Conservation (phyloP, 2,113 vertebrate genomes). For the Accipiter virgatus region DNA sequence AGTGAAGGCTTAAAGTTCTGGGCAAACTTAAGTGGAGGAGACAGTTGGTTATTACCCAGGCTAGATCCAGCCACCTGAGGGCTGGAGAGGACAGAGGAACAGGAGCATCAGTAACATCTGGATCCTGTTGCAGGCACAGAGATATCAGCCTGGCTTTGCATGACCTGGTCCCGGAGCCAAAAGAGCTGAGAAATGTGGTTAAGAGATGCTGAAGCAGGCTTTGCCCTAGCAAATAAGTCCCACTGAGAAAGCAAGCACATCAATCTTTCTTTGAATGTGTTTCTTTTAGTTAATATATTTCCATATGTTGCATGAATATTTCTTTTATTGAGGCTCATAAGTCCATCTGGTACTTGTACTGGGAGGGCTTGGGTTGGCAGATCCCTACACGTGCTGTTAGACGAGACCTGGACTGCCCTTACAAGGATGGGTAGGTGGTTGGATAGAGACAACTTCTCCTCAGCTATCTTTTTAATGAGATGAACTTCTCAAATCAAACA, state of each 20-base stretch:
- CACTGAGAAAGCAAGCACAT: constrained; percentile 9
- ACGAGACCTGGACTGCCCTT: background rate
- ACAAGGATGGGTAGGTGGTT: background rate
- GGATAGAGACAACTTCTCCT: background rate
- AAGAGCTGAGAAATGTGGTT: background rate
- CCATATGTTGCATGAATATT: constrained; percentile 44
- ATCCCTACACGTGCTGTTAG: background rate
- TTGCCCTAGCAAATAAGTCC: constrained; percentile 27
- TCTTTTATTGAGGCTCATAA: constrained; percentile 13
- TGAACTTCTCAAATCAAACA: background rate
- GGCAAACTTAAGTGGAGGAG: background rate
- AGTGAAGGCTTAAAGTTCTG: background rate
- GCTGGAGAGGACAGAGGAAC: background rate
- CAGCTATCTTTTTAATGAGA: background rate
- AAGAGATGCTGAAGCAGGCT: background rate
- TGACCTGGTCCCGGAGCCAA: background rate
- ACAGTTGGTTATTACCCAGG: background rate
- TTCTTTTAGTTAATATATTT: constrained; percentile 45
- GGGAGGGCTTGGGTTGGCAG: background rate
- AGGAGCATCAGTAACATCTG: constrained; percentile 34
- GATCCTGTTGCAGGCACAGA: constrained; percentile 22
- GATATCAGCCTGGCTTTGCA: background rate
- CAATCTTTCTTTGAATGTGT: background rate
- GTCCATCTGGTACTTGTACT: constrained; percentile 29
- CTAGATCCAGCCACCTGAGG: background rate